Conservation (phyloP, 2,888 invertebrate genomes). For the Artemia sp. region DNA sequence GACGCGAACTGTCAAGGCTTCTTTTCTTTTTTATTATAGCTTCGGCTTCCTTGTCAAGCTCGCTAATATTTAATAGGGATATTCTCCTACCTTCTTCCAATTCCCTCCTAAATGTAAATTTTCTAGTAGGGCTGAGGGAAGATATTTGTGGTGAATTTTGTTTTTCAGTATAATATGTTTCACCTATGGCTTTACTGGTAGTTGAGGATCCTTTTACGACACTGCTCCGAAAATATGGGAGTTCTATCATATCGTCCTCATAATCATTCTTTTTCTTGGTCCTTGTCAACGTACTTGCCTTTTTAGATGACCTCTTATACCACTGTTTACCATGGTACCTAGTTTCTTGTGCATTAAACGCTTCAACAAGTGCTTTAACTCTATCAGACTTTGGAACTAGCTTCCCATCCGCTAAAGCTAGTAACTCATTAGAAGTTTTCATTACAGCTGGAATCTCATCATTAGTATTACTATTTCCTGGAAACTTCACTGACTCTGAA, state of each 20-base stretch:
- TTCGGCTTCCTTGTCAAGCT: constrained; percentile 57
- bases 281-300: not conserved
- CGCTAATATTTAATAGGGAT: constrained; percentile 51
- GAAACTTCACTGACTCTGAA: not conserved
- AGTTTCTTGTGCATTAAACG: not conserved
- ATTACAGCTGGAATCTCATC: not conserved
- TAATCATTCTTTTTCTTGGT: not conserved
- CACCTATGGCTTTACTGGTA: not conserved
- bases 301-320: not conserved
- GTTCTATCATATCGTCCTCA: constrained; percentile 1
- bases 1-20: constrained; percentile 2
- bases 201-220: not conserved
- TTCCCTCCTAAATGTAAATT: not conserved
- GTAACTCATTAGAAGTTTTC: not conserved
- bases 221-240: constrained; percentile 2
- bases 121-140: constrained; percentile 3
- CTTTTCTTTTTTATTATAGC: constrained; percentile 47
- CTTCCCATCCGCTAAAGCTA: not conserved
- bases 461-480: not conserved
- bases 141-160: not conserved
- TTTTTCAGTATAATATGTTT: not conserved
- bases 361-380: constrained; percentile 8
- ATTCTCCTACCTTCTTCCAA: not conserved
- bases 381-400: constrained; percentile 15
- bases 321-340: constrained; percentile 10